These are phyloP conservation scores for Ahaetulla prasina DNA, from an alignment of 2,113 vertebrate species.

Conservation along the genomic window DNA sequence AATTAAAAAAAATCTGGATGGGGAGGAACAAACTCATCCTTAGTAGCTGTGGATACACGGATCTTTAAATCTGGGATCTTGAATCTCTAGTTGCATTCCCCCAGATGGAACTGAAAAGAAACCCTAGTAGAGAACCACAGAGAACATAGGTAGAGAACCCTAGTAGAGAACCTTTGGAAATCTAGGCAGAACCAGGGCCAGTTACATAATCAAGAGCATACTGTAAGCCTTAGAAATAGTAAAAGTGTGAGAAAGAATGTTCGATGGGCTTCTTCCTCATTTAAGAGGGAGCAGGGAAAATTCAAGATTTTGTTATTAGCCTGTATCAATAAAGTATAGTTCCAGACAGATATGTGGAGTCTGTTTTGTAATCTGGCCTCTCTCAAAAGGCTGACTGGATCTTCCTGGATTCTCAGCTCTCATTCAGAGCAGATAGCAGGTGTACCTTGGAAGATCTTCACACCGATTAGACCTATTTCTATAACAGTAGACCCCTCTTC, in stretches of 20 bases:
- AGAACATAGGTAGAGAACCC: background rate
- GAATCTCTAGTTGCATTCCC: background rate
- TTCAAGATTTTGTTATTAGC: background rate
- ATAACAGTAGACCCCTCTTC: background rate
- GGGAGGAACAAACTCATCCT: background rate
- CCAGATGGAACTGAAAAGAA: background rate
- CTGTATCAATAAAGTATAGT: background rate
- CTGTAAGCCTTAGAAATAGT: background rate
- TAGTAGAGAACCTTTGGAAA: background rate
- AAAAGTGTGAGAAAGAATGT: background rate
- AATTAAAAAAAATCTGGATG: no score
- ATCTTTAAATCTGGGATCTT: background rate
- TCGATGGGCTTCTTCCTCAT: background rate
- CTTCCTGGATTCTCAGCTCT: background rate
- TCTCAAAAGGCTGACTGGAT: background rate
- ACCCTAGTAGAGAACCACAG: background rate
- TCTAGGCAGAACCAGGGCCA: background rate
- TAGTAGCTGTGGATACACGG: background rate
- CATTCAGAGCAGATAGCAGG: background rate
- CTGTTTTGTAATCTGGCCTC: background rate
- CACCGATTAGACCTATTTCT: background rate
- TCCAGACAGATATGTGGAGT: background rate
- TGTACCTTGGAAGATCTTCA: background rate
- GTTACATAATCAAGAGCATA: background rate
- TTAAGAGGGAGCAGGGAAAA: background rate